Evolutionary conservation across 2,113 vertebrate genomes (phyloP).

Genomic region (Thamnophis sirtalis): DNA sequence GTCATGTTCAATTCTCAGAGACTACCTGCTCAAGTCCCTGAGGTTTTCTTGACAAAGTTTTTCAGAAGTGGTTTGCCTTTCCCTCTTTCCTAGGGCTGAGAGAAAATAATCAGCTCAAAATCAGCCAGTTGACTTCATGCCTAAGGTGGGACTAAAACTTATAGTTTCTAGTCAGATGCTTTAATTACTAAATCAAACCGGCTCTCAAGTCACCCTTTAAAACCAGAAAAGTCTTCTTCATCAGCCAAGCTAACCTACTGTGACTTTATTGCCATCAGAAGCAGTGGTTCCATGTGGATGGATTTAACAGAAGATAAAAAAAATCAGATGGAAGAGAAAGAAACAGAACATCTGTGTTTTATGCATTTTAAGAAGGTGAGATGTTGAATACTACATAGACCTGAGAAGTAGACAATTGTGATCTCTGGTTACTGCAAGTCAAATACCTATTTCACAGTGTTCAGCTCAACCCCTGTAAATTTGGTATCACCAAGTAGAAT

Average conservation of each 20-base stretch:
- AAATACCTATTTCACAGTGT: background rate
- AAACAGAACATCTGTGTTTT: background rate
- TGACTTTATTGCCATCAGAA: background rate
- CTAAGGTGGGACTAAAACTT: background rate
- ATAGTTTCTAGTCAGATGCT: background rate
- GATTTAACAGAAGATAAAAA: background rate
- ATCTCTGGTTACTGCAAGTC: background rate
- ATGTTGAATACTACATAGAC: background rate
- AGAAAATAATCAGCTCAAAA: background rate
- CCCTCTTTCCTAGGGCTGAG: background rate
- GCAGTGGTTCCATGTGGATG: background rate
- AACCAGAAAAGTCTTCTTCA: background rate
- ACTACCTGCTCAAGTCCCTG: background rate
- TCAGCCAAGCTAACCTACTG: background rate
- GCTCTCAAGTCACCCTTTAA: background rate
- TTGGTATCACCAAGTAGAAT: background rate
- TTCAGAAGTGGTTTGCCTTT: background rate
- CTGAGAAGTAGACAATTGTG: background rate
- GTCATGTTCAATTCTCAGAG: background rate
- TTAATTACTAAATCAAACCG: background rate
- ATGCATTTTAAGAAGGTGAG: background rate
- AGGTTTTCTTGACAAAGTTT: background rate
- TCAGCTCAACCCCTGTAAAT: background rate
- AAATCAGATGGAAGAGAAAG: background rate
- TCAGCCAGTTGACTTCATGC: background rate